A percentile compares a stretch with the other conserved stretches of the same genome.
Conservation (phyloP, 2,797 vertebrate genomes). For the Botia almorhae region DNA sequence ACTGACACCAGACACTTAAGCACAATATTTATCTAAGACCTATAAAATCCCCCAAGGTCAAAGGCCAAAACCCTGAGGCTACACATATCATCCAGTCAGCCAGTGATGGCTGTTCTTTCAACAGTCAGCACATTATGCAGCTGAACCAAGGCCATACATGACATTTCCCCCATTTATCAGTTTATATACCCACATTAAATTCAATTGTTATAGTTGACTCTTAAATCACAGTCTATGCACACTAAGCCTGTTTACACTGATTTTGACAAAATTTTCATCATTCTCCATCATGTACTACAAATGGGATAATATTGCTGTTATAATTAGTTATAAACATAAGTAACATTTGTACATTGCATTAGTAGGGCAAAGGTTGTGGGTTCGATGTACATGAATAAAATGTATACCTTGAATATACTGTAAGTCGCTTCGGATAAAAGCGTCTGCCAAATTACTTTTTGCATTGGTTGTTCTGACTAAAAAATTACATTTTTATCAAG, state of each 20-base stretch:
- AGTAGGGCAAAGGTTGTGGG: too few relatives aligned
- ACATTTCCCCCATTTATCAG: conserved; percentile 58
- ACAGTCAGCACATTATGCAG: conserved; percentile 51
- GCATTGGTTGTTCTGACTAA: too few relatives aligned
- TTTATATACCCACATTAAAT: conserved; percentile 30
- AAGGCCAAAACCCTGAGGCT: conserved; percentile 70
- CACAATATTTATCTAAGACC: conserved; percentile 79
- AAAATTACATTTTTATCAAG: too few relatives aligned
- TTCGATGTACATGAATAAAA: too few relatives aligned
- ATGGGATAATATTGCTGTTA: background rate
- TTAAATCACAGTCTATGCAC: background rate
- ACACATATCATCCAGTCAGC: conserved; percentile 64
- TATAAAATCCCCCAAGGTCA: conserved; percentile 76
- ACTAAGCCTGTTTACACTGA: background rate
- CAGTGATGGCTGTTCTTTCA: conserved; percentile 64
- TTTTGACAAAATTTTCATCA: too few relatives aligned
- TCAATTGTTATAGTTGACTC: conserved; percentile 17
- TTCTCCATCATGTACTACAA: background rate
- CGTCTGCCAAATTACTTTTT: too few relatives aligned
- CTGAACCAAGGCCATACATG: conserved; percentile 26
- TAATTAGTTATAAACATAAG: background rate
- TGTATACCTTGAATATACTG: too few relatives aligned
- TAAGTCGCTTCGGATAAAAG: too few relatives aligned
- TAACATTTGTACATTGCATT: too few relatives aligned
- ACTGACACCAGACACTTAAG: conserved; percentile 75